Evolutionary conservation across 2,113 vertebrate species (phyloP).

Genomic region (Sterrhoptilus dennistouni): DNA sequence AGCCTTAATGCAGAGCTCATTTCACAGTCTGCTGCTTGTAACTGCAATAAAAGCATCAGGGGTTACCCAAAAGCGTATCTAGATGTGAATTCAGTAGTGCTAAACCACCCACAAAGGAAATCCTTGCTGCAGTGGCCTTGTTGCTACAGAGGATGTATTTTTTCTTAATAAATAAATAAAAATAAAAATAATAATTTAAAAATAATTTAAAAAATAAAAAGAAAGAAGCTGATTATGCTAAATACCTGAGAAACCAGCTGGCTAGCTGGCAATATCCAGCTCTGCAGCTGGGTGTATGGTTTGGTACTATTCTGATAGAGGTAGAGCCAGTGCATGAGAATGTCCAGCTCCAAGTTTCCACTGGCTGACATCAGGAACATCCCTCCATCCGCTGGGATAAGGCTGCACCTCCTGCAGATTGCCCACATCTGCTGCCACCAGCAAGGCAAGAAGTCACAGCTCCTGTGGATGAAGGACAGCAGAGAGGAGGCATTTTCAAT

Average conservation of each 20-base stretch:
- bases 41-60: neutral
- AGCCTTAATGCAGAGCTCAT: neutral
- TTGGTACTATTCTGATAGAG: neutral
- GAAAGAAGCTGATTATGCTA: neutral
- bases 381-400: neutral
- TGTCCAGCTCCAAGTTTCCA: neutral
- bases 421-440: neutral
- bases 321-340: neutral
- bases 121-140: neutral
- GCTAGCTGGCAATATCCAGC: neutral
- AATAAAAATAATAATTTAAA: neutral
- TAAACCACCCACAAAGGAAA: neutral
- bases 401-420: neutral
- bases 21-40: slow-evolving; percentile 8
- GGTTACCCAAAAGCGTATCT: neutral
- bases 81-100: neutral
- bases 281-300: neutral
- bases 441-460: accelerated
- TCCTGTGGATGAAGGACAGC: neutral
- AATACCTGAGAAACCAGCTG: neutral
- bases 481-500: neutral
- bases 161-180: too few relatives aligned
- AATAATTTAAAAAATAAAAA: neutral
- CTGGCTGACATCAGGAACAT: neutral
- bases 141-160: neutral